Percentiles rank a stretch among this genome's conserved stretches.
phyloP scores from a whole-genome alignment of 1,140 invertebrate genomes.

The Drosophila erecta region DNA sequence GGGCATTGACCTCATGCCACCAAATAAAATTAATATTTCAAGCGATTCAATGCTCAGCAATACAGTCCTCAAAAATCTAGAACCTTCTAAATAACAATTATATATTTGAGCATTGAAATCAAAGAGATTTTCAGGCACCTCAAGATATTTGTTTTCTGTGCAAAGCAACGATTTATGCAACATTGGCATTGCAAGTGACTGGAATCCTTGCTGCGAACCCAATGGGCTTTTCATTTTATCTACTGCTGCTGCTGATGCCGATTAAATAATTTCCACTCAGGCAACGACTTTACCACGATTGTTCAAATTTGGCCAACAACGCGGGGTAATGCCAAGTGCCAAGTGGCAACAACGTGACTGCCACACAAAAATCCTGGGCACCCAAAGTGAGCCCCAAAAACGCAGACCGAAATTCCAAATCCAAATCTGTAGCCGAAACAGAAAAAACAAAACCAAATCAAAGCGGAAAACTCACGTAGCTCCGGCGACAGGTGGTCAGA shows the following conservation, averaged over 20 bases:
- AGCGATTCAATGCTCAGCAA: too few relatives aligned
- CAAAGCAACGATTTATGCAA: conserved; percentile 34
- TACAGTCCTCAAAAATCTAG: too few relatives aligned
- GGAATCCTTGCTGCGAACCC: conserved; percentile 32
- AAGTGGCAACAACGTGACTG: conserved; percentile 80
- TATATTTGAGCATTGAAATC: too few relatives aligned
- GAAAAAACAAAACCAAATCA: conserved; percentile 34
- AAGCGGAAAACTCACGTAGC: conserved; percentile 31
- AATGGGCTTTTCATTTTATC: conserved; percentile 42
- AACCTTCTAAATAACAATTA: too few relatives aligned
- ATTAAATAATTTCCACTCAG: conserved; percentile 52
- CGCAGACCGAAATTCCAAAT: conserved; percentile 8
- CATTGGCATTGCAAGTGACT: conserved; percentile 21
- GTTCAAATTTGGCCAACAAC: conserved; percentile 31
- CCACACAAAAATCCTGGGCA: conserved; percentile 57
- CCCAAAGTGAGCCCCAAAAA: conserved; percentile 17
- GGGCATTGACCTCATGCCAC: background rate
- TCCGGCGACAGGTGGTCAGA: conserved; percentile 74
- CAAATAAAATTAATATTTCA: background rate
- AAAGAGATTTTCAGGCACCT: too few relatives aligned
- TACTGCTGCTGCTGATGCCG: conserved; percentile 42
- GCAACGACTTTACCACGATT: conserved; percentile 41
- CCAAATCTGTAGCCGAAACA: conserved; percentile 5
- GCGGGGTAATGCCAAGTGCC: conserved; percentile 62
- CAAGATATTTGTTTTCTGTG: background rate